Conservation (phyloP, 30 jellyfish, hydroid and myxozoan genomes). For the Aurelia coerulea region DNA sequence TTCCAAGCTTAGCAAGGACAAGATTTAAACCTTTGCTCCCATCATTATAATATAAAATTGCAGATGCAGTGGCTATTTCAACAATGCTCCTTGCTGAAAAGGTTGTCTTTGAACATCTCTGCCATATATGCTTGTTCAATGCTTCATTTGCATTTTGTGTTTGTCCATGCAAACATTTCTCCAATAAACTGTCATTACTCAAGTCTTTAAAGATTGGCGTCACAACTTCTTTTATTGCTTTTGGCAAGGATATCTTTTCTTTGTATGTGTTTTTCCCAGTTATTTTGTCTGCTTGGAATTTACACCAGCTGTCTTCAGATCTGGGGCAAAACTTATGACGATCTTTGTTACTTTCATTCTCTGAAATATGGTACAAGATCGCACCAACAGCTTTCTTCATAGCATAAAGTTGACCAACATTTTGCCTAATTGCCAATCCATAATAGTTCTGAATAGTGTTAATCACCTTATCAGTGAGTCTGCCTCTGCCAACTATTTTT, state of each 20-base stretch:
- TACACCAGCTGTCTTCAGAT: constrained; percentile 64
- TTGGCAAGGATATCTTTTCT: constrained; percentile 25
- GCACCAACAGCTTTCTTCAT: constrained; percentile 67
- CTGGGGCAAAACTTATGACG: constrained; percentile 60
- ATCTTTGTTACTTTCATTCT: constrained; percentile 23
- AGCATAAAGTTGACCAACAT: constrained; percentile 38
- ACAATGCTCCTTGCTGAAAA: constrained; percentile 8
- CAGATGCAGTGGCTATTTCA: background rate
- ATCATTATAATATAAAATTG: background rate
- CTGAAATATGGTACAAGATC: constrained; percentile 32
- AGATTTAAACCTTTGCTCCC: constrained; percentile 15
- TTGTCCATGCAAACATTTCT: no score
- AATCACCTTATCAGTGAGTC: constrained; percentile 48
- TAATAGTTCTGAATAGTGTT: constrained; percentile 46
- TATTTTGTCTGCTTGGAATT: background rate
- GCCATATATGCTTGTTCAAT: constrained; percentile 37
- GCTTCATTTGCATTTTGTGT: no score
- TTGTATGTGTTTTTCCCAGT: constrained; percentile 50
- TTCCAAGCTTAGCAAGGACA: constrained; percentile 13
- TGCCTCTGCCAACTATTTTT: constrained; percentile 60
- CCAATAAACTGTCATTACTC: constrained; percentile 39
- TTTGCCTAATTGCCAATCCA: constrained; percentile 78
- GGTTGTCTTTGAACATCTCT: constrained; percentile 44
- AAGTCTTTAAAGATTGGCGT: constrained; percentile 57
- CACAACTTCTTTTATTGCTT: constrained; percentile 58